These are phyloP conservation scores for Dromaius novaehollandiae DNA, from an alignment of 2,113 vertebrate species.

Conservation along the genomic window DNA sequence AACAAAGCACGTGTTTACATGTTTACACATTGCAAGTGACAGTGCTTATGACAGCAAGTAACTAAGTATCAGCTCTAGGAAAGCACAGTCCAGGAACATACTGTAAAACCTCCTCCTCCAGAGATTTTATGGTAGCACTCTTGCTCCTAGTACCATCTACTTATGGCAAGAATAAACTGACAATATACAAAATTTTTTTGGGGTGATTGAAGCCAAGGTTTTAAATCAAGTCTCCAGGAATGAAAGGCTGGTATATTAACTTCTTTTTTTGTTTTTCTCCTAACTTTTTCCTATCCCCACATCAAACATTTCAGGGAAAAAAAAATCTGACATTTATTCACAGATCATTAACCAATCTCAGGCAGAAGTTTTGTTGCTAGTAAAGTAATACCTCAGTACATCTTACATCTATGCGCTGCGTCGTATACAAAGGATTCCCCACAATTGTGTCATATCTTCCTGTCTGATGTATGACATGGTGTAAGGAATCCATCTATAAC, in stretches of 20 bases:
- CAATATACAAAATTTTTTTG: not conserved
- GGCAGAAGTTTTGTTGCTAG: not conserved
- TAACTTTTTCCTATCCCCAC: not conserved
- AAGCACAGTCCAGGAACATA: not conserved
- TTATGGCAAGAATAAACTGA: not conserved
- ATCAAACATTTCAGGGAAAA: rapidly evolving
- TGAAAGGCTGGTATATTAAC: not conserved
- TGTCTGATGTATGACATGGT: constrained; percentile 63
- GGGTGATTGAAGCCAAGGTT: not conserved
- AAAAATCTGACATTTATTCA: not conserved
- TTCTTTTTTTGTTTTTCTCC: not conserved
- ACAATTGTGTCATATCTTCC: constrained; percentile 61
- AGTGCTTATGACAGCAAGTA: not conserved
- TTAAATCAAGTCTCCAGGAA: not conserved
- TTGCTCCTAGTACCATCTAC: not conserved
- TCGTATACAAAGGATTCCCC: constrained; percentile 62
- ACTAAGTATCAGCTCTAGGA: not conserved
- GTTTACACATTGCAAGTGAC: not conserved
- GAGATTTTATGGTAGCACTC: not conserved
- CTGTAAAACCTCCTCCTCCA: not conserved
- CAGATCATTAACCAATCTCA: not conserved
- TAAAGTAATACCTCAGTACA: not conserved
- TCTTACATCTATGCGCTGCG: constrained; percentile 65
- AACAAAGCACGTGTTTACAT: not conserved
- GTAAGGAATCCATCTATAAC: constrained; percentile 68